Percentiles rank a stretch among this genome's conserved stretches.
These are phyloP conservation scores for Crossocerus cetratus DNA, from an alignment of 2,888 invertebrate species.

Conservation along the genomic window DNA sequence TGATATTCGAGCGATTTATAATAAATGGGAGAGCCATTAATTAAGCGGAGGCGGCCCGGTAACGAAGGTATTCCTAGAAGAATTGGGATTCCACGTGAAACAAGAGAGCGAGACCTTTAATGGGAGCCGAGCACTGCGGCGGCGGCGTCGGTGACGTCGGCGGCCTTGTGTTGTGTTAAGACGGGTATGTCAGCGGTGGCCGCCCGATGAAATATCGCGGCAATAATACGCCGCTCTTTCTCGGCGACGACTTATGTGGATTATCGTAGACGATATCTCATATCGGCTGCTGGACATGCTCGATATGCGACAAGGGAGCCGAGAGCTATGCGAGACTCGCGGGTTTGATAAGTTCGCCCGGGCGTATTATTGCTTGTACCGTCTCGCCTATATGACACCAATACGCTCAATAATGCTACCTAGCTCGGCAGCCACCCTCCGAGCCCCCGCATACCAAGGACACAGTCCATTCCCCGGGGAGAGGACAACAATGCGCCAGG, in stretches of 20 bases:
- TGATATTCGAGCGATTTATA: no score
- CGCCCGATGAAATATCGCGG: constrained; percentile 70
- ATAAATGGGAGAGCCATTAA: background rate
- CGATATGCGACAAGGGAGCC: constrained; percentile 76
- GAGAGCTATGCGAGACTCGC: constrained; percentile 70
- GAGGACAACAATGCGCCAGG: no score
- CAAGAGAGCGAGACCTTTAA: constrained; percentile 39
- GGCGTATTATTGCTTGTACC: constrained; percentile 69
- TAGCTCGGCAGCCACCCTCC: constrained; percentile 21
- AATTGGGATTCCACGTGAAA: constrained; percentile 53
- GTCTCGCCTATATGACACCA: constrained; percentile 60
- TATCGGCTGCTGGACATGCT: constrained; percentile 73
- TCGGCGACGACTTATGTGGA: constrained; percentile 68
- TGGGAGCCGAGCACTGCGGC: constrained; percentile 7
- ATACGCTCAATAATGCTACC: constrained; percentile 63
- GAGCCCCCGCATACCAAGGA: constrained; percentile 33
- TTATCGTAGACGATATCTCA: constrained; percentile 75
- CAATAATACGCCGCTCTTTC: constrained; percentile 65
- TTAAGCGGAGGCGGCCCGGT: background rate
- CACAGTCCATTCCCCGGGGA: constrained; percentile 1
- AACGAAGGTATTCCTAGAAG: constrained; percentile 35
- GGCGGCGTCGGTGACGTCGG: background rate
- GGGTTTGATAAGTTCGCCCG: constrained; percentile 64
- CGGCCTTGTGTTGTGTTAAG: constrained; percentile 25
- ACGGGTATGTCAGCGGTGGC: constrained; percentile 67